phyloP scores from a whole-genome alignment of 2,113 vertebrate genomes.

The Nothobranchius kuhntae region DNA sequence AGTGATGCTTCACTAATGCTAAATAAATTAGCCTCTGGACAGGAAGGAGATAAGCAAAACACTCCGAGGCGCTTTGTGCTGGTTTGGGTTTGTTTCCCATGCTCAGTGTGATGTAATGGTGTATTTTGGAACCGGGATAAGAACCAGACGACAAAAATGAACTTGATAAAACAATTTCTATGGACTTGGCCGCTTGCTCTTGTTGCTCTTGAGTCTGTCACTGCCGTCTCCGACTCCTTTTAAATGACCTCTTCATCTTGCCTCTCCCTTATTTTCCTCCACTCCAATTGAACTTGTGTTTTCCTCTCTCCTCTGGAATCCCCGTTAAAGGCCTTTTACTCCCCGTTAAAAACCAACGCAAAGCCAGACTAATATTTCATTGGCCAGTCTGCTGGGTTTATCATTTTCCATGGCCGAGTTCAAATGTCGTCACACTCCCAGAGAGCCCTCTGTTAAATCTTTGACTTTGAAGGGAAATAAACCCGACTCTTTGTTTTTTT shows the following conservation, averaged over 20 bases:
- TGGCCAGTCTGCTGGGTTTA: conserved; percentile 18
- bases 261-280: conserved; percentile 20
- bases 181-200: conserved; percentile 69
- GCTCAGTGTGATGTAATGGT: conserved; percentile 76
- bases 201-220: conserved; percentile 71
- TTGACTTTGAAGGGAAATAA: conserved; percentile 44
- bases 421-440: conserved; percentile 52
- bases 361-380: conserved; percentile 22
- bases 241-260: conserved; percentile 37
- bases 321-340: conserved; percentile 10
- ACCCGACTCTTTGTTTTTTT: conserved; percentile 55
- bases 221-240: conserved; percentile 57
- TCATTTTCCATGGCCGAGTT: conserved; percentile 34
- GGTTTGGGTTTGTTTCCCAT: conserved; percentile 70
- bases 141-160: conserved; percentile 65
- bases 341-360: conserved; percentile 15
- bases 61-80: conserved; percentile 26
- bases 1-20: conserved; percentile 46
- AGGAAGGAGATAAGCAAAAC: conserved; percentile 43
- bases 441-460: conserved; percentile 54
- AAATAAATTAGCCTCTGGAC: conserved; percentile 26
- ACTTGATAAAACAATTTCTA: conserved; percentile 75
- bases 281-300: conserved; percentile 31
- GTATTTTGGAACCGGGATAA: conserved; percentile 76
- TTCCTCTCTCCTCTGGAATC: conserved; percentile 17